Conservation (phyloP, 2,113 vertebrate genomes). For the Amazona guildingii region DNA sequence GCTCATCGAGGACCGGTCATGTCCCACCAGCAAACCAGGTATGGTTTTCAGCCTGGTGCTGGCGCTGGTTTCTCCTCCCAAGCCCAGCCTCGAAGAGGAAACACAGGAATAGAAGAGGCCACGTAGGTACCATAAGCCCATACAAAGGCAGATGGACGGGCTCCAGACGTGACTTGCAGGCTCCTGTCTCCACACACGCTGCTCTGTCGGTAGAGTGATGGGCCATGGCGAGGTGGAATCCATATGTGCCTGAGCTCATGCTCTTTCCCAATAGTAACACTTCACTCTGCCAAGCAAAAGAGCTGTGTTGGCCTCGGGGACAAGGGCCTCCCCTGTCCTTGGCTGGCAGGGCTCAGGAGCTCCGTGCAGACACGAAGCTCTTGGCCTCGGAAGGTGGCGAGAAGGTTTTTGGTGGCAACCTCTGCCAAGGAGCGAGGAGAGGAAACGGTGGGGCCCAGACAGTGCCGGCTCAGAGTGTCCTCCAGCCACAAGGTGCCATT, state of each 20-base stretch:
- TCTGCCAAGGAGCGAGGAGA: constrained; percentile 24
- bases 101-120: constrained; percentile 5
- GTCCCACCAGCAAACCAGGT: neutral
- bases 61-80: neutral
- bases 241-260: constrained; percentile 52
- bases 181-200: constrained; percentile 6
- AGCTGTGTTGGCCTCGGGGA: constrained; percentile 49
- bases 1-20: neutral
- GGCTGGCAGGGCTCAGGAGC: constrained; percentile 33
- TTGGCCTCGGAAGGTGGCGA: constrained; percentile 42
- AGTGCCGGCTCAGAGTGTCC: constrained; percentile 19
- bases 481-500: constrained; percentile 44
- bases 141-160: neutral
- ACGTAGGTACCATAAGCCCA: neutral
- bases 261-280: constrained; percentile 57
- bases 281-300: constrained; percentile 43
- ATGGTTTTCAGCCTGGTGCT: neutral
- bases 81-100: neutral
- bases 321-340: constrained; percentile 61
- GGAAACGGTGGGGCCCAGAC: constrained; percentile 18
- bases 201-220: constrained; percentile 49
- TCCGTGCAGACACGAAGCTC: neutral
- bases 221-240: constrained; percentile 49
- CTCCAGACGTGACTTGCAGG: constrained; percentile 5
- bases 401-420: constrained; percentile 21